These are phyloP conservation scores for Calyptomena viridis DNA, from an alignment of 2,113 vertebrate genomes.

Conservation along the genomic window DNA sequence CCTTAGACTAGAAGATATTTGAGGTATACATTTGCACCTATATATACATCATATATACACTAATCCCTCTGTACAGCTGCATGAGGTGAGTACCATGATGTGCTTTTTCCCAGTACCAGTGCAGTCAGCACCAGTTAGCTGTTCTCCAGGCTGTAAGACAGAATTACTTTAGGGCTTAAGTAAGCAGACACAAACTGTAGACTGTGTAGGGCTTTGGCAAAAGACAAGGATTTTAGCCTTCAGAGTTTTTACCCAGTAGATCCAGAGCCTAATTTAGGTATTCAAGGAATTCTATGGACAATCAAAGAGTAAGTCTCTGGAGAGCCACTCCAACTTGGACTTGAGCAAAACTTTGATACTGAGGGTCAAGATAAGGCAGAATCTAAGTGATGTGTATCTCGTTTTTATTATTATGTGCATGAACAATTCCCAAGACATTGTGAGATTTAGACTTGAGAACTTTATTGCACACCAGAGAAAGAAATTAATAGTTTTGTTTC, in stretches of 20 bases:
- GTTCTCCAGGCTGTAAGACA: neutral
- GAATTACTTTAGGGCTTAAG: neutral
- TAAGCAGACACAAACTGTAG: neutral
- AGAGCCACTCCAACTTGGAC: neutral
- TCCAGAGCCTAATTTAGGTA: neutral
- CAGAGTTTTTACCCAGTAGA: neutral
- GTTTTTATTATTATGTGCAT: neutral
- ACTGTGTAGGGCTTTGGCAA: neutral
- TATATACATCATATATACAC: neutral
- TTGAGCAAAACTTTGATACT: neutral
- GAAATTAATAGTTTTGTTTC: neutral
- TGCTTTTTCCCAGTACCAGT: rapidly evolving
- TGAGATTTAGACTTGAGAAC: neutral
- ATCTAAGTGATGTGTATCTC: neutral
- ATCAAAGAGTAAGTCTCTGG: neutral
- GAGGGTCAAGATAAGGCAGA: neutral
- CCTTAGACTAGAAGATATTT: neutral
- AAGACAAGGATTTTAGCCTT: neutral
- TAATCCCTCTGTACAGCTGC: neutral
- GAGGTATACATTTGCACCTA: neutral
- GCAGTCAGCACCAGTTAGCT: neutral
- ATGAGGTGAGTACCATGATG: neutral
- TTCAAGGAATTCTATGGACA: neutral
- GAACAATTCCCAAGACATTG: neutral
- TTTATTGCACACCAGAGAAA: neutral